Conservation (phyloP, 2,113 vertebrate species). For the Heteronetta atricapilla region DNA sequence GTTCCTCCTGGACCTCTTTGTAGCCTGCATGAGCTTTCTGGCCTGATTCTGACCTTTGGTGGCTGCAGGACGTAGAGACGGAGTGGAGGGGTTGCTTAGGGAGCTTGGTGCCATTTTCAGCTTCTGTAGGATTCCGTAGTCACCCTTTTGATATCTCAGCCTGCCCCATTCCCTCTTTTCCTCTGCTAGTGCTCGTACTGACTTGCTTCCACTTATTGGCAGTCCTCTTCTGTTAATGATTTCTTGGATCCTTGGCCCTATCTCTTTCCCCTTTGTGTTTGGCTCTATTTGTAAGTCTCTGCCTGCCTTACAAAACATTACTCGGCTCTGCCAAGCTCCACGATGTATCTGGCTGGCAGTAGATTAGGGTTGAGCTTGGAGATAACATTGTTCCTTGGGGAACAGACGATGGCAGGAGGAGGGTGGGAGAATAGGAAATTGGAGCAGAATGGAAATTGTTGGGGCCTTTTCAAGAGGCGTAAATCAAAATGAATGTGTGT, state of each 20-base stretch:
- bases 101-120: not conserved
- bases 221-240: not conserved
- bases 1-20: no score
- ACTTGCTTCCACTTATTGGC: not conserved
- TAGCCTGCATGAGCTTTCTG: rapidly evolving
- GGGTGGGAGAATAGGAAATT: not conserved
- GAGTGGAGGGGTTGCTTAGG: not conserved
- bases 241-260: not conserved
- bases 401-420: not conserved
- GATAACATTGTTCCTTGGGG: not conserved
- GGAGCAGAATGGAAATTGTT: not conserved
- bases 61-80: rapidly evolving
- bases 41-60: not conserved
- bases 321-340: not conserved
- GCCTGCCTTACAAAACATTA: rapidly evolving
- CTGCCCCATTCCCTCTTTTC: not conserved
- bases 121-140: rapidly evolving
- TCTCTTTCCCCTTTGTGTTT: not conserved
- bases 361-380: not conserved
- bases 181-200: rapidly evolving
- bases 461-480: not conserved
- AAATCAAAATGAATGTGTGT: not conserved
- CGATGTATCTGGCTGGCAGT: not conserved
- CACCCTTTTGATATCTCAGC: no score
- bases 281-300: not conserved